Conservation (phyloP, 2,888 invertebrate genomes). For the Ditula angustiorana region DNA sequence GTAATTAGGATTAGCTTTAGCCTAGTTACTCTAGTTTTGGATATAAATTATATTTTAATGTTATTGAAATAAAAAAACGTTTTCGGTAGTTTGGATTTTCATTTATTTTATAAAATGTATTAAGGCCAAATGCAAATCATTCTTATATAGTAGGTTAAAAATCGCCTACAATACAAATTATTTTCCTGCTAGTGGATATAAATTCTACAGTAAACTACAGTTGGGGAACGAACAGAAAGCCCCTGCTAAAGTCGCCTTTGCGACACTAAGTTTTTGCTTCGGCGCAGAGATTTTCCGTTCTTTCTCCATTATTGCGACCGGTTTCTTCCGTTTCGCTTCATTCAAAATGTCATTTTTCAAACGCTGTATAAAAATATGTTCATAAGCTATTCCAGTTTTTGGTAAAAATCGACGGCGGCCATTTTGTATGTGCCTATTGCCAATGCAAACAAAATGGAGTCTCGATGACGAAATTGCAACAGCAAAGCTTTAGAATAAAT, state of each 20-base stretch:
- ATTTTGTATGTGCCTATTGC: no score
- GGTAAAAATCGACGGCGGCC: not conserved
- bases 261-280: no score
- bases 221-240: no score
- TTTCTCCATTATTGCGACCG: no score
- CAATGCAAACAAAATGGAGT: conserved; percentile 1
- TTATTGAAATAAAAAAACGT: conserved; percentile 21
- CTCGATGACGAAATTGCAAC: not conserved
- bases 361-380: conserved; percentile 23
- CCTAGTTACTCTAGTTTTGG: conserved; percentile 33
- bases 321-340: no score
- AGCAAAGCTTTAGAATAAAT: not conserved
- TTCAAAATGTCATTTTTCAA: no score
- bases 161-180: conserved; percentile 27
- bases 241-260: no score
- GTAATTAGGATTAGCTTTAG: conserved; percentile 32
- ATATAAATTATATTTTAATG: conserved; percentile 32
- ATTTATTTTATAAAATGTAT: conserved; percentile 37
- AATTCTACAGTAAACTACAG: conserved; percentile 8
- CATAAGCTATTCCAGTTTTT: not conserved
- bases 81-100: conserved; percentile 23
- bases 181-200: conserved; percentile 1
- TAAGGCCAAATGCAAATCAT: conserved; percentile 36
- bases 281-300: no score
- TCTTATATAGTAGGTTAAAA: conserved; percentile 23